Evolutionary conservation across 2,113 vertebrate species (phyloP).

Genomic region (Sinocyclocheilus anshuiensis): DNA sequence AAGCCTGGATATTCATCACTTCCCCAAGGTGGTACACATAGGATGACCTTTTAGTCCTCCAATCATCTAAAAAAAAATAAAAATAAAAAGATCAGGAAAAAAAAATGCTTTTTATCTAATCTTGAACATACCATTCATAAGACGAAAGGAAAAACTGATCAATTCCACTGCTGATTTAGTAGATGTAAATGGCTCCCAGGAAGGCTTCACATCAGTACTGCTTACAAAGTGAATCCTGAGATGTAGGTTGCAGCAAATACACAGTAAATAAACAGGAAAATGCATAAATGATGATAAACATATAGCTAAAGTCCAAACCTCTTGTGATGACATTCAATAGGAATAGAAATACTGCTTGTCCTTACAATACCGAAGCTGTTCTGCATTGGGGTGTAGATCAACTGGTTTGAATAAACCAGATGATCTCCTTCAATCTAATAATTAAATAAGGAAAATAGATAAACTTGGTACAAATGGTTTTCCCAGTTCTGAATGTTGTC

Average conservation of each 20-base stretch:
- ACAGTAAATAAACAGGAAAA: background rate
- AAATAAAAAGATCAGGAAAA: background rate
- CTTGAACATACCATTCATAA: background rate
- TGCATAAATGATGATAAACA: background rate
- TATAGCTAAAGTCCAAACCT: constrained; percentile 1
- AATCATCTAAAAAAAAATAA: constrained; percentile 46
- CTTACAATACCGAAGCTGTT: constrained; percentile 36
- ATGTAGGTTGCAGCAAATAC: background rate
- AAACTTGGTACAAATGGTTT: background rate
- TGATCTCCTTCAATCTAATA: constrained; percentile 24
- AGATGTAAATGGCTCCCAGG: background rate
- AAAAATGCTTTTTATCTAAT: background rate
- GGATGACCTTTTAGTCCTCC: constrained; percentile 26
- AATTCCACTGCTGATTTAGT: background rate
- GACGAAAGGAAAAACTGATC: background rate
- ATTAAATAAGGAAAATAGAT: background rate
- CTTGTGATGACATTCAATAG: constrained; percentile 36
- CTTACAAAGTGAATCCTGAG: constrained; percentile 49
- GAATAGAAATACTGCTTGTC: background rate
- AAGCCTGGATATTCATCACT: constrained; percentile 48
- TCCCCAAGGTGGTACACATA: constrained; percentile 27
- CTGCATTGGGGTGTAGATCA: constrained; percentile 27
- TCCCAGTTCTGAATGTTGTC: background rate
- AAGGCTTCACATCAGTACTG: background rate
- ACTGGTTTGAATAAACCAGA: constrained; percentile 31